Evolutionary conservation across 35 echinoderm and acorn worm genomes (phyloP).

Genomic region (Hemicentrotus pulcherrimus): DNA sequence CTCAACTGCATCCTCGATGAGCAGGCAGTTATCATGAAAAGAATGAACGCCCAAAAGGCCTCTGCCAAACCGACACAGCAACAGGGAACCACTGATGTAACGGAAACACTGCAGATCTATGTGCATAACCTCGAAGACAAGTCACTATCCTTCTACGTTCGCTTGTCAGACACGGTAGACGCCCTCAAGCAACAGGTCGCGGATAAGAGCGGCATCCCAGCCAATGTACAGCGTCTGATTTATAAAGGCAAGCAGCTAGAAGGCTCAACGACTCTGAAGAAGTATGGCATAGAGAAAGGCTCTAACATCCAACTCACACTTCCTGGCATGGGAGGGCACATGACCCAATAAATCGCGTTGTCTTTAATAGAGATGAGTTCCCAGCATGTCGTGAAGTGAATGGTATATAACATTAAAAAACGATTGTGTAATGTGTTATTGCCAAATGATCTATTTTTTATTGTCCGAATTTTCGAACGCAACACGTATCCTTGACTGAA

Average conservation of each 20-base stretch:
- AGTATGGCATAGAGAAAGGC: neutral
- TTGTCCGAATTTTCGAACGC: no score
- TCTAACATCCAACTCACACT: neutral
- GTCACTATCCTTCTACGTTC: neutral
- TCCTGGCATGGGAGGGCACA: neutral
- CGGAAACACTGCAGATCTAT: neutral
- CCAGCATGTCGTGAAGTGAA: no score
- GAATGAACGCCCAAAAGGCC: neutral
- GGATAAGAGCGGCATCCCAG: neutral
- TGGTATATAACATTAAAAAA: no score
- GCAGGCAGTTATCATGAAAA: neutral
- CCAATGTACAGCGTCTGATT: neutral
- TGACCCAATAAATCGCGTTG: no score
- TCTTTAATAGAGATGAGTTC: no score
- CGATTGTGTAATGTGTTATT: no score
- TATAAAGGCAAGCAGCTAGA: neutral
- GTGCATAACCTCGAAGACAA: neutral
- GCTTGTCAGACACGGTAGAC: neutral
- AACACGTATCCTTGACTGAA: no score
- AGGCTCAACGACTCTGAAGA: neutral
- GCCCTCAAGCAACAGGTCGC: neutral
- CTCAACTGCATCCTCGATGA: slow-evolving; percentile 21
- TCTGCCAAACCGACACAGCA: neutral
- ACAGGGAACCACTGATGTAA: neutral
- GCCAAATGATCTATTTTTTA: no score